Base-by-base conservation (phyloP, 1,140 invertebrate genomes). In the Drosophila trapezifrons region DNA sequence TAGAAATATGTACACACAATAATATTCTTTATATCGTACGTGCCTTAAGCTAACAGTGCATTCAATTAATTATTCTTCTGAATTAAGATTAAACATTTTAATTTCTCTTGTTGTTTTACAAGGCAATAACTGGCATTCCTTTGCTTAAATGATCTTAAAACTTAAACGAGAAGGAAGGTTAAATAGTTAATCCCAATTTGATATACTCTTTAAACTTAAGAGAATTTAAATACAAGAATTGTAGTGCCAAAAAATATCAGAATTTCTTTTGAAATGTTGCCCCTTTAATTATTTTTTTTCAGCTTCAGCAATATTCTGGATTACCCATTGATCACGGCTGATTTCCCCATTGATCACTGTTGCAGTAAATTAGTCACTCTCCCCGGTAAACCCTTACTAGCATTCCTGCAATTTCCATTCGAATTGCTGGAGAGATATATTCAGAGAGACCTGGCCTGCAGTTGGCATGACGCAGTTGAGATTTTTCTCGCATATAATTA, bases 401-500 rank as follows among this genome's bases (percentile, higher is more conserved):
- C 5, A 27, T 20, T 13, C 13, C 59, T 25, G 13, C 43, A 29
- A 40, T 38, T 63, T 9, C 18, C 17, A 65, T 45, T 67, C 35
- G n/a, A 66, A 46, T 63, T 47, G 27, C 51, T 12, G 6, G 40
- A 10, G 4, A 38, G 20, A 2, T 37, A 55, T 37, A 55, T 20
- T 15, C 22, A 42, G 20, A 51, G 25, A 20, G 18, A 66, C 43
- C 29, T 49, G 59, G 12, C 12, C 60, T 59, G 51, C 51, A 58
- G 43, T 58, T 20, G 13, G 9, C 4, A 25, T 65, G 69, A 71
- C 69, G 66, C 69, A 71, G 43, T 71, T 71, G 35, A 40, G 25
- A 43, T 49, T 71, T 71, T 42, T 47, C 15, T 47, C 20, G 64
- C 49, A 70, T 70, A 49, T 47, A 70, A 71, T 70, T 70, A 67